A percentile compares a stretch with the other conserved stretches of the same genome.
Evolutionary conservation across 2,113 vertebrate species (phyloP).

Genomic region (Dicaeum eximium): DNA sequence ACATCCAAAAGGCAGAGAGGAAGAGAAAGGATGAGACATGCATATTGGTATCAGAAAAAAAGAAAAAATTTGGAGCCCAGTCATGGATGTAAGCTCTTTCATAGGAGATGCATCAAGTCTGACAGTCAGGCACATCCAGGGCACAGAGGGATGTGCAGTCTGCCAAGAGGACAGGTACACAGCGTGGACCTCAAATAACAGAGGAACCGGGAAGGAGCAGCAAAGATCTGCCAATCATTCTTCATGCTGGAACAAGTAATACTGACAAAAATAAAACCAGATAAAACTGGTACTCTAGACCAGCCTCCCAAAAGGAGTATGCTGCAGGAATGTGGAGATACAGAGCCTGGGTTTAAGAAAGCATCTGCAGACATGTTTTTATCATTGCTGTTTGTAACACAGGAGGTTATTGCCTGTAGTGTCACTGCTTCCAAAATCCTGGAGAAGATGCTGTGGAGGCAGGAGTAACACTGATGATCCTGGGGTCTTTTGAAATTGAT

Average conservation of each 20-base stretch:
- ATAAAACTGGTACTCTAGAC: not conserved
- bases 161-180: not conserved
- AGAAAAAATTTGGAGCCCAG: fast-evolving
- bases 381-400: not conserved
- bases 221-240: not conserved
- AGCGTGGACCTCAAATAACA: not conserved
- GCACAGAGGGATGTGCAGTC: not conserved
- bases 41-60: not conserved
- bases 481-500: not conserved
- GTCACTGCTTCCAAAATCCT: not conserved
- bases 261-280: not conserved
- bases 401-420: fast-evolving
- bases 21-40: not conserved
- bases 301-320: not conserved
- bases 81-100: not conserved
- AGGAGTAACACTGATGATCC: not conserved
- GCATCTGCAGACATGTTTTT: fast-evolving
- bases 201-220: not conserved
- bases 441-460: not conserved
- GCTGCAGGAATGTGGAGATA: not conserved
- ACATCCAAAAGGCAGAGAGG: not conserved
- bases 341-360: not conserved
- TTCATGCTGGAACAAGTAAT: not conserved
- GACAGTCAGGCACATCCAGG: not conserved
- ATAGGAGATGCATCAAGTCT: not conserved